Evolutionary conservation across 2,888 invertebrate species (phyloP).

Genomic region (Aphidius colemani): DNA sequence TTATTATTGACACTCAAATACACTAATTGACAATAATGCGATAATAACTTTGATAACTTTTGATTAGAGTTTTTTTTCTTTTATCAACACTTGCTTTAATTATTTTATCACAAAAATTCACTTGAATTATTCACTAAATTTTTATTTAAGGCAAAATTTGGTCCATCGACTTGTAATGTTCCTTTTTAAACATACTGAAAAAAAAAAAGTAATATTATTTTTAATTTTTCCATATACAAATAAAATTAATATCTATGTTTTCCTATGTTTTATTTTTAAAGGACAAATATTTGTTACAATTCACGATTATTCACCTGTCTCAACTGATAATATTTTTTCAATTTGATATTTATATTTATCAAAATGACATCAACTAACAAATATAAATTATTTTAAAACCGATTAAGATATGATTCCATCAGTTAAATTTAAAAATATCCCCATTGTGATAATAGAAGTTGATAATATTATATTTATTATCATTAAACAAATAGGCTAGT

Average conservation of each 20-base stretch:
- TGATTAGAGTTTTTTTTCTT: neutral
- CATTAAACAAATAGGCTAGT: too few relatives aligned
- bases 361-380: too few relatives aligned
- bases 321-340: too few relatives aligned
- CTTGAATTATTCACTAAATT: neutral
- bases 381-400: too few relatives aligned
- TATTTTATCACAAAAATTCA: neutral
- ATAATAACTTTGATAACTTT: too few relatives aligned
- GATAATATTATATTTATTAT: too few relatives aligned
- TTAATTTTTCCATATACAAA: neutral
- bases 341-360: too few relatives aligned
- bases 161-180: neutral
- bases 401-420: too few relatives aligned
- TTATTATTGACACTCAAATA: neutral
- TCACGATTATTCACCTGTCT: too few relatives aligned
- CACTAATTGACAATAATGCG: neutral
- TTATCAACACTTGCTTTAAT: neutral
- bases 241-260: neutral
- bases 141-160: neutral
- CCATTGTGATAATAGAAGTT: too few relatives aligned
- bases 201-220: neutral
- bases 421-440: too few relatives aligned
- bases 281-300: too few relatives aligned
- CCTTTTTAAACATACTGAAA: neutral
- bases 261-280: neutral